Conservation (phyloP, 2,113 vertebrate species). For the Semnornis frantzii region DNA sequence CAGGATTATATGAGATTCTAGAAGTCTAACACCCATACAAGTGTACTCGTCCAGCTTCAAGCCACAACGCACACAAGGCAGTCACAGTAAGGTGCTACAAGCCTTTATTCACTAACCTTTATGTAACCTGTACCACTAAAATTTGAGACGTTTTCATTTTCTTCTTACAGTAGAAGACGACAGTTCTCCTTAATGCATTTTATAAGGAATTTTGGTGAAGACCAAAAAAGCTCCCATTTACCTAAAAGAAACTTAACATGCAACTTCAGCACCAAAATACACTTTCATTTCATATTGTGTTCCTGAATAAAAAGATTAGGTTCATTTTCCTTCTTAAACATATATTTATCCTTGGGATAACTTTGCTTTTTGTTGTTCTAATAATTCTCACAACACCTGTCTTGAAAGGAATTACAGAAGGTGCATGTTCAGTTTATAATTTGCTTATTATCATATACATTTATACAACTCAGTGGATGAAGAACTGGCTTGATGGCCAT, state of each 20-base stretch:
- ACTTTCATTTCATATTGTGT: background rate
- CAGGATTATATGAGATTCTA: background rate
- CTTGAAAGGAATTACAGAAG: background rate
- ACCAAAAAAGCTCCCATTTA: background rate
- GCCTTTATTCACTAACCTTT: background rate
- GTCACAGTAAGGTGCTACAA: background rate
- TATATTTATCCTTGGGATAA: background rate
- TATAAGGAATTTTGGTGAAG: background rate
- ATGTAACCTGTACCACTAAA: background rate
- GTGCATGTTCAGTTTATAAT: accelerated
- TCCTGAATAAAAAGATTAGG: background rate
- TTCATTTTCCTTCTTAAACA: background rate
- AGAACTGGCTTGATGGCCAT: too few species aligned
- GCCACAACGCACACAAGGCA: background rate
- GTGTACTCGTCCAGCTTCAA: background rate
- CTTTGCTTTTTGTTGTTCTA: background rate
- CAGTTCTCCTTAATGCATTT: background rate
- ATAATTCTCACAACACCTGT: background rate
- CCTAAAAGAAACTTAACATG: background rate
- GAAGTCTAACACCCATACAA: background rate
- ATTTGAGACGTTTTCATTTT: background rate
- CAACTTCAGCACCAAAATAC: background rate
- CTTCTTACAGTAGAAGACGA: background rate
- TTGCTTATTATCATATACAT: background rate
- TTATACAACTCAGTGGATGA: too few species aligned